Evolutionary conservation across 92 coral and sea anemone species (phyloP), one percentile per base, ranked within the genome.

Genomic region (Scolanthus callimorphus): DNA sequence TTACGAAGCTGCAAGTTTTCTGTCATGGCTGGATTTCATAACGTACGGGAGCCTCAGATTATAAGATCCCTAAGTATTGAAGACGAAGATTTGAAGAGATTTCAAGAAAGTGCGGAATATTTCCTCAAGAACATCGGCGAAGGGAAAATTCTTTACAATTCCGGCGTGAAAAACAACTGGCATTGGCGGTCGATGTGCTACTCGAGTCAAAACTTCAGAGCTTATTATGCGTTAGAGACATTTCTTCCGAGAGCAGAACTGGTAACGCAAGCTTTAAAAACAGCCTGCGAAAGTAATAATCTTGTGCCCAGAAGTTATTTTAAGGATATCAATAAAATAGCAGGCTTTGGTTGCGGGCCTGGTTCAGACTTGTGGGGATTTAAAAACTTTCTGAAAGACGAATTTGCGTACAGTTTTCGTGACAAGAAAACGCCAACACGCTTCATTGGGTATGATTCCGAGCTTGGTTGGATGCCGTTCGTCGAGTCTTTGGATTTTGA

Each of bases 381-480:
- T 21, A 81, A 75, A 43, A 52, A 70, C 1, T 81, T 74, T 48
- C 56, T 78, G 41, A 55, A 60, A 17, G 83, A 75, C 25, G 34
- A 60, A 10, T 76, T 81, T 57, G 81, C 88, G 9, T 81, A 39
- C 63, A 81, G 88, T 38, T 49, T 57, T 29, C 37, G 51, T 29
- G 29, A 57, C 3, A 51, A 54, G 9, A 77, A 39, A 25, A 29
- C 55, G 13, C 21, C 69, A 8, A 82, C 82, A 1, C 62, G 61
- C 19, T 74, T 69, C 62, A 59, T 34, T 4, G 88, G 88, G 20
- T 81, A 61, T 25, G 83, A 81, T 22, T 13, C 37, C 1, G 88
- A 74, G 65, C 63, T 81, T 1, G 88, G 88, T 11, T 81, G 88
- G 88, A 75, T 81, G 88, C 82, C 68, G 2, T 81, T 67, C 20